These are phyloP conservation scores for Zaprionus taronus DNA, from an alignment of 1,140 invertebrate species.

Conservation along the genomic window DNA sequence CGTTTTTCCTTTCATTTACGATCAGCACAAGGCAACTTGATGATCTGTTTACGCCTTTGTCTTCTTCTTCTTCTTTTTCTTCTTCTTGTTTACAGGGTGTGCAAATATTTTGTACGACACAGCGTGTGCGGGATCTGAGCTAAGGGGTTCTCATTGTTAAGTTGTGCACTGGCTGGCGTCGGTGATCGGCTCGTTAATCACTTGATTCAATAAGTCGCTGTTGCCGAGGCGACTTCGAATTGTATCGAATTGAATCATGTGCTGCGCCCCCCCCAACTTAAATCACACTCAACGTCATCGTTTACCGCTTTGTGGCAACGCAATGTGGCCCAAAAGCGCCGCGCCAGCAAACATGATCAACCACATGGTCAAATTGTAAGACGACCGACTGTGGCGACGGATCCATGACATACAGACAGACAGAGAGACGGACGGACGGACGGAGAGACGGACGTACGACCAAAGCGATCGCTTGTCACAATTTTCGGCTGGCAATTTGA, in stretches of 20 bases:
- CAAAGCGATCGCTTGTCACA: neutral
- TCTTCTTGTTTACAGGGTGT: neutral
- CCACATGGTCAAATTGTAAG: slow-evolving; percentile 58
- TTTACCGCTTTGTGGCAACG: neutral
- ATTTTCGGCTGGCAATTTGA: slow-evolving; percentile 1
- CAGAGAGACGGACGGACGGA: neutral
- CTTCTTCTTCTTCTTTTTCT: neutral
- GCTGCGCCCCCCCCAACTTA: neutral
- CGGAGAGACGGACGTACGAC: neutral
- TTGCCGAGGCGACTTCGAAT: neutral
- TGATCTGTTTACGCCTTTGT: neutral
- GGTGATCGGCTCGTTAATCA: slow-evolving; percentile 29
- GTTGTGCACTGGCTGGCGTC: neutral
- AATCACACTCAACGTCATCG: slow-evolving; percentile 11
- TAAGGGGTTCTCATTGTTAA: slow-evolving; percentile 15
- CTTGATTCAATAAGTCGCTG: neutral
- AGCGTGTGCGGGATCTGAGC: neutral
- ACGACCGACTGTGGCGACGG: neutral
- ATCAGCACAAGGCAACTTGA: slow-evolving; percentile 21
- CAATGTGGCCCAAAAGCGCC: slow-evolving; percentile 33
- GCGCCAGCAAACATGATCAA: slow-evolving; percentile 25
- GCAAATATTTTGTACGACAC: slow-evolving; percentile 30
- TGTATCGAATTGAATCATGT: neutral
- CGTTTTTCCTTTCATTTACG: neutral
- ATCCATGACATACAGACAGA: neutral